phyloP scores from a whole-genome alignment of 2,888 invertebrate species.

The Horisme vitalbata region DNA sequence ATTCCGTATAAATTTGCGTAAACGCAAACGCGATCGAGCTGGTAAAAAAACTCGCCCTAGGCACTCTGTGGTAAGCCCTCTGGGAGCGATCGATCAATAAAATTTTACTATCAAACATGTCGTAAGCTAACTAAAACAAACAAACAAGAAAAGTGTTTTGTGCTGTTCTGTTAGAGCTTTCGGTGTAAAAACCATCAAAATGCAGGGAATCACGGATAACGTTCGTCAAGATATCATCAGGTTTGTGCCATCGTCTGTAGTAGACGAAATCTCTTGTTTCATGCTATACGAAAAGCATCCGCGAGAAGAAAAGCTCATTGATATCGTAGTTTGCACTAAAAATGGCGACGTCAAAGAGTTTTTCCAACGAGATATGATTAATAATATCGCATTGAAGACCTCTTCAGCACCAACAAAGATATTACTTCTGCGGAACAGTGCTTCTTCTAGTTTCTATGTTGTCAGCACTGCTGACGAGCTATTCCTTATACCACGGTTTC shows the following conservation, averaged over 20 bases:
- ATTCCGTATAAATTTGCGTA: no score
- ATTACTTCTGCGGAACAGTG: conserved; percentile 53
- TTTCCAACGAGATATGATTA: conserved; percentile 51
- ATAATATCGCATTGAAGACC: conserved; percentile 42
- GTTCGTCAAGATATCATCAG: conserved; percentile 47
- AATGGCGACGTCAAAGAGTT: conserved; percentile 61
- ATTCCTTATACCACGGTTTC: conserved; percentile 52
- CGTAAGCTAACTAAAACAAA: no score
- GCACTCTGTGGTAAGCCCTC: no score
- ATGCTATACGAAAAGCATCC: conserved; percentile 68
- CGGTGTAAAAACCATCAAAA: conserved; percentile 1
- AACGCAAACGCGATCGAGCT: no score
- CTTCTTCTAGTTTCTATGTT: conserved; percentile 59
- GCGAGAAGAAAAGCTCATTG: conserved; percentile 47
- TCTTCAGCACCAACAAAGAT: conserved; percentile 41
- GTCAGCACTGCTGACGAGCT: conserved; percentile 47
- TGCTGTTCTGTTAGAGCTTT: no score
- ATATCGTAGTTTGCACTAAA: conserved; percentile 58
- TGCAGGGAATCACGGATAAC: conserved; percentile 38
- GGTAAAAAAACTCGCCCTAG: no score
- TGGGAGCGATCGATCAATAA: no score
- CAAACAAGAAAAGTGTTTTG: no score
- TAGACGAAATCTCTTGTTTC: conserved; percentile 56
- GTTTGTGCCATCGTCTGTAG: conserved; percentile 52
- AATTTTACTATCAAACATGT: no score